Evolutionary conservation across 2,113 vertebrate species (phyloP), one percentile per base, ranked within the genome.

Genomic region (Hymenochirus boettgeri): DNA sequence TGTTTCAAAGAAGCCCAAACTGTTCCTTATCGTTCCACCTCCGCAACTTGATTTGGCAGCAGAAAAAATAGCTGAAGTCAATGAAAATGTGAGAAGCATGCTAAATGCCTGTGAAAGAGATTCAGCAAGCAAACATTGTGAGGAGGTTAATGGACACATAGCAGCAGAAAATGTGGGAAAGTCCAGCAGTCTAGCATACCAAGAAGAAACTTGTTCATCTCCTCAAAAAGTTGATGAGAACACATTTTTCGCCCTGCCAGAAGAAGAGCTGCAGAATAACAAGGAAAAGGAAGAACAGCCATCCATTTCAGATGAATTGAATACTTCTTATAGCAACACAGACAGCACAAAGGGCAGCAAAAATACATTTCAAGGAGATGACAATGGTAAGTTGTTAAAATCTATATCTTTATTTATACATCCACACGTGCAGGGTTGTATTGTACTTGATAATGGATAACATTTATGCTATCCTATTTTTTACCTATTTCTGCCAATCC

Each of bases 1-100:
- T 51, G 71, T 92, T 74, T 91, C 89, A 62, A 96, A 94, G 86
- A 99, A 97, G 75, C 95, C 95, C 80, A 93, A 89, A 83, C 80
- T 96, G 61, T 83, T 86, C 24, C 80, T 90, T 1, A 64, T 83
- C 72, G 84, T 90, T 65, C 84, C 86, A 70, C 80, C 83, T 65
- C 84, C 85, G 52, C 85, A 86, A 63, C 76, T 79, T 71, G 82
- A 85, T 76, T 72, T 72, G 66, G 31, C 76, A 27, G 80, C 19
- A 37, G 83, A 86, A 75, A 83, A 84, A 72, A 57, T 60, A 62
- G 79, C 79, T 74, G 72, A 77, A 72, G 75, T 52, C 76, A 77
- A 70, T 19, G 73, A 73, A 78, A 63, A 73, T 72, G 74, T 71
- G 56, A 62, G 59, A 77, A 75, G 62, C 48, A 26, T 47, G 53